Evolutionary conservation across 2,888 invertebrate genomes (phyloP).

Genomic region (Rhogogaster chlorosoma): DNA sequence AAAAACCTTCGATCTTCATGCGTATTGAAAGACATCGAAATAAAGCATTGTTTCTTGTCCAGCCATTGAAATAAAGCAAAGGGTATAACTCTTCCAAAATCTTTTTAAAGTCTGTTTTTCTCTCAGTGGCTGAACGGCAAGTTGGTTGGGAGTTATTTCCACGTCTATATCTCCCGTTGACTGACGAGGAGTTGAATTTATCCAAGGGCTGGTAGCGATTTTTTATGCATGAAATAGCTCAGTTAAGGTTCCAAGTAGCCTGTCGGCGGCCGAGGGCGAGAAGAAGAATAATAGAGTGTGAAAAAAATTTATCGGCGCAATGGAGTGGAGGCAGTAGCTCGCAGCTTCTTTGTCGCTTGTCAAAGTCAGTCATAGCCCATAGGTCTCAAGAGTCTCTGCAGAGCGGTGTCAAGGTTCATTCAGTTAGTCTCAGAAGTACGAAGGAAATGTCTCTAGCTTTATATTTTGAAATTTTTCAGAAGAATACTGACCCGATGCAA

Average conservation of each 20-base stretch:
- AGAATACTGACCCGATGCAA: constrained; percentile 11
- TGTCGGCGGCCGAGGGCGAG: not conserved
- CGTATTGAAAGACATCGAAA: not conserved
- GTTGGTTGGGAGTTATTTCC: not conserved
- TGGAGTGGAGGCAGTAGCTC: not conserved
- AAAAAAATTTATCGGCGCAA: not conserved
- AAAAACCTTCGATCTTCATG: not conserved
- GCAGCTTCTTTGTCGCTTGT: constrained; percentile 24
- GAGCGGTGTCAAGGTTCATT: not conserved
- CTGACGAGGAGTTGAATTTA: constrained; percentile 19
- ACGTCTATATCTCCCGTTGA: not conserved
- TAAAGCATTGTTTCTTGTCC: not conserved
- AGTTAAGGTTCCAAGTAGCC: constrained; percentile 20
- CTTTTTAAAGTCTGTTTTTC: not conserved
- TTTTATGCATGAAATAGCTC: constrained; percentile 41
- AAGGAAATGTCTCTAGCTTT: not conserved
- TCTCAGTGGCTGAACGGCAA: not conserved
- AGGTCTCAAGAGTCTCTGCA: not conserved
- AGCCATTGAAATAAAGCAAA: not conserved
- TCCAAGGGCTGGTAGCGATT: not conserved
- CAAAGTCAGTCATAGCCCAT: constrained; percentile 21
- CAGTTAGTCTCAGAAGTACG: not conserved
- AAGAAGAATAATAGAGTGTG: constrained; percentile 34
- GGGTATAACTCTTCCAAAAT: not conserved
- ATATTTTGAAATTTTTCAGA: not conserved